Conservation (phyloP, 2,113 vertebrate species). For the Microtus montanus region DNA sequence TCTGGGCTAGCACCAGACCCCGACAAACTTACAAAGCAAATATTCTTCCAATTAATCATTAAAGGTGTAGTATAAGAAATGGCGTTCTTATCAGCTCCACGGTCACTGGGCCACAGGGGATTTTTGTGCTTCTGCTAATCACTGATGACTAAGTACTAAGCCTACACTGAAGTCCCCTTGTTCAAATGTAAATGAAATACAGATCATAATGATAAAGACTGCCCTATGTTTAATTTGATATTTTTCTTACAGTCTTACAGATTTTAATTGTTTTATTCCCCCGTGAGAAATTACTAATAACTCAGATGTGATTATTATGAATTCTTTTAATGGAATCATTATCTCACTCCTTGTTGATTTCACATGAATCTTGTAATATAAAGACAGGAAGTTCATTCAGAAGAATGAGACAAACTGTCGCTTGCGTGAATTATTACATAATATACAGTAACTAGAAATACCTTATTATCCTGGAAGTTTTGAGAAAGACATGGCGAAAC, state of each 20-base stretch:
- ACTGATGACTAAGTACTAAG: slow-evolving; percentile 62
- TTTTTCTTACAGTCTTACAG: slow-evolving; percentile 53
- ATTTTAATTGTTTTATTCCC: slow-evolving; percentile 74
- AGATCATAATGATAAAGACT: slow-evolving; percentile 70
- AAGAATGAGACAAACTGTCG: slow-evolving; percentile 37
- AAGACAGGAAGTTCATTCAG: slow-evolving; percentile 32
- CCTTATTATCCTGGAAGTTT: slow-evolving; percentile 13
- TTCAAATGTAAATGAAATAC: slow-evolving; percentile 75
- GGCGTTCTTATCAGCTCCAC: neutral
- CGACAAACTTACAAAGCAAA: neutral
- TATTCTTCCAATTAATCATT: neutral
- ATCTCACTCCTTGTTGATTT: slow-evolving; percentile 43
- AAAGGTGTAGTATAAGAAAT: neutral
- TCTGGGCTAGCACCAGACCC: too few relatives aligned
- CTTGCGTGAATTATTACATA: neutral
- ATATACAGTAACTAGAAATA: neutral
- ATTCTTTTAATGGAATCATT: slow-evolving; percentile 47
- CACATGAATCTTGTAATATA: slow-evolving; percentile 42
- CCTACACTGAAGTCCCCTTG: slow-evolving; percentile 56
- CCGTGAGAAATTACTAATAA: slow-evolving; percentile 72
- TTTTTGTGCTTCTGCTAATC: slow-evolving; percentile 75
- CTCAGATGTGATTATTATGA: slow-evolving; percentile 57
- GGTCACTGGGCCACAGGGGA: slow-evolving; percentile 68
- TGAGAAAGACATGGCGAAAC: slow-evolving; percentile 34
- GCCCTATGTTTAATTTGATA: slow-evolving; percentile 45